Evolutionary conservation across 1,140 invertebrate genomes (phyloP).

Genomic region (Pseudachorutes palmiensis): DNA sequence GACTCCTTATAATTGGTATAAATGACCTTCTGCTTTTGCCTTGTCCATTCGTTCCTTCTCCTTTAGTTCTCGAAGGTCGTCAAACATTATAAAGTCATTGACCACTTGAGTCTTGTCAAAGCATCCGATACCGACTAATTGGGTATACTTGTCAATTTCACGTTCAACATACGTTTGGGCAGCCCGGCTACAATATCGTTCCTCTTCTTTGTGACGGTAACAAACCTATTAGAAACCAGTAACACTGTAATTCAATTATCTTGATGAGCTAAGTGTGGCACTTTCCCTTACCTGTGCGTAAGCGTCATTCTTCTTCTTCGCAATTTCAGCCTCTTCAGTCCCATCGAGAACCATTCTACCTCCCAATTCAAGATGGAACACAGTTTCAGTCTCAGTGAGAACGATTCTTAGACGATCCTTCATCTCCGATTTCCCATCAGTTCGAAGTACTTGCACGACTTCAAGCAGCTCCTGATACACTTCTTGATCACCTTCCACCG

Average conservation of each 20-base stretch:
- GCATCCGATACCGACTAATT: neutral
- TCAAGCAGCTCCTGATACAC: neutral
- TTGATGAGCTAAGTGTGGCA: neutral
- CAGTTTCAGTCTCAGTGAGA: neutral
- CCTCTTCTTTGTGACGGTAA: neutral
- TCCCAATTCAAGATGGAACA: neutral
- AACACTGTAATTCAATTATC: neutral
- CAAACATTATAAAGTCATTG: neutral
- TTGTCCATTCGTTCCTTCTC: neutral
- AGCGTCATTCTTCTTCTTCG: neutral
- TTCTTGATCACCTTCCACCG: neutral
- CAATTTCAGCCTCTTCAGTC: neutral
- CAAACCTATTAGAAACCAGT: neutral
- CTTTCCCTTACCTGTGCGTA: neutral
- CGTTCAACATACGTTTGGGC: neutral
- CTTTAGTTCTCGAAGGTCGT: neutral
- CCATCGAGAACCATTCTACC: neutral
- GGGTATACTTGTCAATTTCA: neutral
- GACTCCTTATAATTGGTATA: too few species aligned
- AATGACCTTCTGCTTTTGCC: neutral
- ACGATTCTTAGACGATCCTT: neutral
- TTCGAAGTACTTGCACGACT: neutral
- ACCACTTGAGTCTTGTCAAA: neutral
- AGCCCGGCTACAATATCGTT: neutral
- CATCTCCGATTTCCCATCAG: neutral